Evolutionary conservation across 2,797 vertebrate species (phyloP).

Genomic region (Odontamblyopus rebecca): DNA sequence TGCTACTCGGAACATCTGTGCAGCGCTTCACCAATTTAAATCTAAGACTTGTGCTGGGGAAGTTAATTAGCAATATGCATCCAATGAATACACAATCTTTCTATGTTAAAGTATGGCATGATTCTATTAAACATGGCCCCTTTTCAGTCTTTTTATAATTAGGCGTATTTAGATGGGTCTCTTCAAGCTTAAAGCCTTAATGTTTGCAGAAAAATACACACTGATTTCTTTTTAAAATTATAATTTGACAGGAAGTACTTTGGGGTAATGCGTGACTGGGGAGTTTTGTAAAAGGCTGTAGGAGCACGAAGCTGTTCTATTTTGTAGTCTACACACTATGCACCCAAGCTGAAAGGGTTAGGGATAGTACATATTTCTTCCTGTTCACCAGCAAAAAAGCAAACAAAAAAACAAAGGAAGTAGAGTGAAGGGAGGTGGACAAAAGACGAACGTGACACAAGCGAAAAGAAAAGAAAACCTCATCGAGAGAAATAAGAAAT

Average conservation of each 20-base stretch:
- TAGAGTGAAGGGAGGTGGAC: too few species aligned
- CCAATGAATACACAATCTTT: slow-evolving; percentile 62
- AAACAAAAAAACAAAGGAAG: too few species aligned
- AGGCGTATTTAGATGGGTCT: slow-evolving; percentile 44
- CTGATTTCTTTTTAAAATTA: slow-evolving; percentile 66
- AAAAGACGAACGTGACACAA: too few species aligned
- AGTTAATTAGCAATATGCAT: slow-evolving; percentile 72
- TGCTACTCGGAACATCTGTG: slow-evolving; percentile 68
- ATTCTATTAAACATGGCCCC: slow-evolving; percentile 57
- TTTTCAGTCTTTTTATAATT: slow-evolving; percentile 50
- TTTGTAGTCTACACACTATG: slow-evolving; percentile 51
- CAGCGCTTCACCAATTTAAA: slow-evolving; percentile 57
- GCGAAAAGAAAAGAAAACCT: too few species aligned
- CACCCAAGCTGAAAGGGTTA: slow-evolving; percentile 42
- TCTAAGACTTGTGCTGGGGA: slow-evolving; percentile 52
- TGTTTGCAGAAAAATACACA: slow-evolving; percentile 50
- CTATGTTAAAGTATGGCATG: slow-evolving; percentile 51
- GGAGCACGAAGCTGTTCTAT: slow-evolving; percentile 59
- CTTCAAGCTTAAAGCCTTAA: slow-evolving; percentile 23
- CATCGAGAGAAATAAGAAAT: too few species aligned
- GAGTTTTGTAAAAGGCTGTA: slow-evolving; percentile 63
- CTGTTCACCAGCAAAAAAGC: background rate
- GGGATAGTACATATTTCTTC: too few species aligned
- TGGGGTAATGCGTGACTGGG: slow-evolving; percentile 64
- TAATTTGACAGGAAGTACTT: slow-evolving; percentile 69